Evolutionary conservation across 2,888 invertebrate species (phyloP).

Genomic region (Athalia circularis): DNA sequence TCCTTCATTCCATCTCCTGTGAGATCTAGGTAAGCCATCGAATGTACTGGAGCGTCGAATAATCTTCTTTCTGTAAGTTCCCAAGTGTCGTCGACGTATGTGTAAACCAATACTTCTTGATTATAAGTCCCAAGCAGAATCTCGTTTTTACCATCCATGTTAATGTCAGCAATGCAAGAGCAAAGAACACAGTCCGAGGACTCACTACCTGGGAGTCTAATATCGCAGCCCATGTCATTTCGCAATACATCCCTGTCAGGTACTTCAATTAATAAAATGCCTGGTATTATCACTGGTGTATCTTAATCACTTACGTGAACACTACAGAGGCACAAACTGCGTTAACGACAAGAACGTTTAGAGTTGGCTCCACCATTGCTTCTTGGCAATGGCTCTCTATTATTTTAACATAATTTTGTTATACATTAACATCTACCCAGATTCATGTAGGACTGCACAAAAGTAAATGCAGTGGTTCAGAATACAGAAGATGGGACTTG

Average conservation of each 20-base stretch:
- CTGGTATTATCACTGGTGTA: slow-evolving; percentile 20
- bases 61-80: slow-evolving; percentile 75
- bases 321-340: slow-evolving; percentile 77
- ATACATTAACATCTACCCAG: background rate
- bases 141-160: slow-evolving; percentile 83
- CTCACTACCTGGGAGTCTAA: slow-evolving; percentile 75
- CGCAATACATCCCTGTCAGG: slow-evolving; percentile 75
- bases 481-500: slow-evolving; percentile 45
- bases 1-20: slow-evolving; percentile 82
- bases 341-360: slow-evolving; percentile 78
- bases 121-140: slow-evolving; percentile 82
- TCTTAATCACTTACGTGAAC: slow-evolving; percentile 75
- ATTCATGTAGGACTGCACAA: slow-evolving; percentile 21
- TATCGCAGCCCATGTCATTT: slow-evolving; percentile 74
- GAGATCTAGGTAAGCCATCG: slow-evolving; percentile 79
- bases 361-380: slow-evolving; percentile 58
- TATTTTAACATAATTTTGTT: slow-evolving; percentile 49
- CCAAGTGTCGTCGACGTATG: slow-evolving; percentile 74
- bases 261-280: background rate
- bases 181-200: slow-evolving; percentile 79
- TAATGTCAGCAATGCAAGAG: slow-evolving; percentile 80
- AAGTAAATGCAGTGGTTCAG: slow-evolving; percentile 40
- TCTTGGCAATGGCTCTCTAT: slow-evolving; percentile 37
- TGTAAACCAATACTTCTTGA: slow-evolving; percentile 78
- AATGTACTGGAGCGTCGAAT: slow-evolving; percentile 80